Percentiles rank a stretch among this genome's conserved stretches.
phyloP scores from a whole-genome alignment of 2,113 vertebrate genomes.

The Syngnathus typhle region DNA sequence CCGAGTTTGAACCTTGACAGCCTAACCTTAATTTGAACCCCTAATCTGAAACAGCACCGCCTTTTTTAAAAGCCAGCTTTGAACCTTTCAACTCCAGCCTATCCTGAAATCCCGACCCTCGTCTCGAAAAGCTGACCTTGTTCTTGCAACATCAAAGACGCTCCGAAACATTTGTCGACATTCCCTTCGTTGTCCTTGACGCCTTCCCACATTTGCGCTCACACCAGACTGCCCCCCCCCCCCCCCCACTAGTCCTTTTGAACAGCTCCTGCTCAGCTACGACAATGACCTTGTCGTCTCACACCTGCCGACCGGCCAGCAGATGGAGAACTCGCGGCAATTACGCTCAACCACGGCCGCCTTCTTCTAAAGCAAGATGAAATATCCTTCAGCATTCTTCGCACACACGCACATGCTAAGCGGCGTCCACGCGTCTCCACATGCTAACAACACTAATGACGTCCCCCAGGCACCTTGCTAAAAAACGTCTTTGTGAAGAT shows the following conservation, averaged over 20 bases:
- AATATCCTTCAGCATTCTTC: slow-evolving; percentile 26
- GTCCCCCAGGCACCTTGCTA: slow-evolving; percentile 55
- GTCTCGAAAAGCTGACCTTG: too few relatives aligned
- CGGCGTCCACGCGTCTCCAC: slow-evolving; percentile 30
- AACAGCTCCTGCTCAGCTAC: slow-evolving; percentile 2
- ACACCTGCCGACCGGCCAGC: slow-evolving; percentile 17
- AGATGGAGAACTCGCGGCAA: slow-evolving; percentile 46
- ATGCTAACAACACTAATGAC: slow-evolving; percentile 61
- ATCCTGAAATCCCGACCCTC: too few relatives aligned
- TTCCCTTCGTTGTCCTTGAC: neutral
- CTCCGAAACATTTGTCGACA: neutral
- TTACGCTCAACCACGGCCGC: slow-evolving; percentile 43
- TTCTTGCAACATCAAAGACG: too few relatives aligned
- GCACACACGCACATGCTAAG: neutral
- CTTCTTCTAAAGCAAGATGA: slow-evolving; percentile 34
- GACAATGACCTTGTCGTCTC: slow-evolving; percentile 2
- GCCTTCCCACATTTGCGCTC: neutral
- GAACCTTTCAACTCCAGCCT: neutral
- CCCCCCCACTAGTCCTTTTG: neutral
- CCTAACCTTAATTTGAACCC: too few relatives aligned
- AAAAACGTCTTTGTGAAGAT: slow-evolving; percentile 57
- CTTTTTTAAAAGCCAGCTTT: neutral
- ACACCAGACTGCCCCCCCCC: neutral
- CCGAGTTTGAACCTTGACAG: too few relatives aligned
- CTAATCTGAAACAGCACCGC: too few relatives aligned